phyloP scores from a whole-genome alignment of 2,797 vertebrate genomes.

The Nyctalus aviator region DNA sequence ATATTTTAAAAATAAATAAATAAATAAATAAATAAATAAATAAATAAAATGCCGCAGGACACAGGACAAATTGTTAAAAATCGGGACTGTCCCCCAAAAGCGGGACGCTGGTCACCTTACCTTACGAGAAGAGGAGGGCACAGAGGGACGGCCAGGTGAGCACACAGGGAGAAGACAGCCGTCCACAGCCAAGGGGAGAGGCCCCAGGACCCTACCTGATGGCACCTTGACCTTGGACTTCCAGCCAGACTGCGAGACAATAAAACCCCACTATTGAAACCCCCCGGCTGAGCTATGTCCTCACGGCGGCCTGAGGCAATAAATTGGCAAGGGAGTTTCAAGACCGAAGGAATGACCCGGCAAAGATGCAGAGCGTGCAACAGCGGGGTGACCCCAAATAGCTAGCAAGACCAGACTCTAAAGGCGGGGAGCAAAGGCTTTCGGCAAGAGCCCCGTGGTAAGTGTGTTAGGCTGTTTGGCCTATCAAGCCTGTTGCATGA shows the following conservation, averaged over 20 bases:
- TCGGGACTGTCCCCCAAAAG: too few relatives aligned
- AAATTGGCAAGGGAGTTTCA: neutral
- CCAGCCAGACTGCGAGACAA: neutral
- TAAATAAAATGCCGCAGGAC: too few relatives aligned
- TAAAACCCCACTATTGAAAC: neutral
- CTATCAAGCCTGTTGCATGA: neutral
- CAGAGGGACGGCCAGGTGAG: neutral
- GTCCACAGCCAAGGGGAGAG: neutral
- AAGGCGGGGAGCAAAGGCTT: neutral
- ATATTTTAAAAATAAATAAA: too few relatives aligned
- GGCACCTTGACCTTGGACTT: neutral
- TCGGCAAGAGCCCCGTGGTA: neutral
- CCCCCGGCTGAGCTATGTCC: neutral
- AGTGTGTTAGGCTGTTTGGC: neutral
- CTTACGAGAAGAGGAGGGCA: neutral
- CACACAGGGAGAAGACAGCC: neutral
- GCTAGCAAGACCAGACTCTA: neutral
- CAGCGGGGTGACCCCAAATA: accelerated
- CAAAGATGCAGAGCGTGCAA: neutral
- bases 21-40: too few relatives aligned
- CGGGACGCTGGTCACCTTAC: too few relatives aligned
- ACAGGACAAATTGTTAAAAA: too few relatives aligned
- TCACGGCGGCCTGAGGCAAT: neutral
- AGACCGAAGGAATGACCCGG: neutral
- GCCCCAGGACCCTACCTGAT: too few relatives aligned